Conservation (phyloP, 2,797 vertebrate species). For the Apodemus agrarius region DNA sequence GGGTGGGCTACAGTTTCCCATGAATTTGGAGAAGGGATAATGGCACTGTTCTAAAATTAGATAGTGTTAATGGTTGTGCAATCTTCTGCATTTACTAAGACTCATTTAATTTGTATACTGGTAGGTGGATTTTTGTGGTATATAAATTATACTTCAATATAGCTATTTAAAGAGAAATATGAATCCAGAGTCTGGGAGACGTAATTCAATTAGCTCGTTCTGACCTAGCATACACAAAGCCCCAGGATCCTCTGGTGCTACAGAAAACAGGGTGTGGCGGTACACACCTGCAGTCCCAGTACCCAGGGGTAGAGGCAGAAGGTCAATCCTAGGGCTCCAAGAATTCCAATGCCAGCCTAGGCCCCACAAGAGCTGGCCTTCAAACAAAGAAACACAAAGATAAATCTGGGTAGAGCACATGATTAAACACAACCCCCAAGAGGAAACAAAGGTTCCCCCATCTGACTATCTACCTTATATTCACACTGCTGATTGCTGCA, state of each 20-base stretch:
- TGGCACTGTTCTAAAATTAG: background rate
- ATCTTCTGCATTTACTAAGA: conserved; percentile 37
- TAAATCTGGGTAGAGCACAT: conserved; percentile 11
- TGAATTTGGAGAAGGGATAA: background rate
- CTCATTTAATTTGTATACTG: background rate
- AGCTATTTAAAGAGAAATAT: background rate
- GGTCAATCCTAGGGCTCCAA: background rate
- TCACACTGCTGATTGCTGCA: background rate
- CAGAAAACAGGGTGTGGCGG: background rate
- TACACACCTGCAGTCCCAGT: no score
- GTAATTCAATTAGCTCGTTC: background rate
- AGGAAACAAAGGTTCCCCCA: conserved; percentile 17
- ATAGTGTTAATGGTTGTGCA: background rate
- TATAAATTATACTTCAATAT: conserved; percentile 12
- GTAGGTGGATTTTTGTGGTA: background rate
- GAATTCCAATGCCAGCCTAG: background rate
- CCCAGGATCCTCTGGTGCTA: background rate
- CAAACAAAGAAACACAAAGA: background rate
- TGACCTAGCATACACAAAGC: background rate
- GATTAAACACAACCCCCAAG: background rate
- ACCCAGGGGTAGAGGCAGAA: background rate
- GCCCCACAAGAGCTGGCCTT: background rate
- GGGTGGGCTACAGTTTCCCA: background rate
- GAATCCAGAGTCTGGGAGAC: background rate
- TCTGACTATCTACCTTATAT: background rate